Evolutionary conservation across 2,113 vertebrate species (phyloP).

Genomic region (Pituophis catenifer): DNA sequence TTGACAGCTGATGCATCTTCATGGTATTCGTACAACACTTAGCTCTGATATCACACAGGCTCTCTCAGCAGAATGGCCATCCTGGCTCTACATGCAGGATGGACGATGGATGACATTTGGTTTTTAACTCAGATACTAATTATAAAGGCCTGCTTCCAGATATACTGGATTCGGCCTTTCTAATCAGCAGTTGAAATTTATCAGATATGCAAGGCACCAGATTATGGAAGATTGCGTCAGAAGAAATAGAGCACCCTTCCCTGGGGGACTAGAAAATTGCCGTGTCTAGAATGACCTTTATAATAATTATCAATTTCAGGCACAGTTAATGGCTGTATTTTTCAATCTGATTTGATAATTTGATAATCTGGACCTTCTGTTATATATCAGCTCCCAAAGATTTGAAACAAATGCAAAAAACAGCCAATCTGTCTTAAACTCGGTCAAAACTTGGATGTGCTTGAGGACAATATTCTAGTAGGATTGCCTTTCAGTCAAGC

Average conservation of each 20-base stretch:
- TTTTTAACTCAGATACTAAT: background rate
- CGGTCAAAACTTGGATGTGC: background rate
- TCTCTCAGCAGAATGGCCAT: background rate
- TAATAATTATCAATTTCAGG: background rate
- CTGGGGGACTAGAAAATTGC: background rate
- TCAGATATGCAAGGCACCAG: background rate
- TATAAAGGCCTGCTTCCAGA: background rate
- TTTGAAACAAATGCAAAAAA: background rate
- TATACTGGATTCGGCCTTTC: background rate
- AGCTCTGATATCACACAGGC: background rate
- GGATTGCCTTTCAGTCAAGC: background rate
- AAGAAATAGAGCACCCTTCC: slow-evolving; percentile 9
- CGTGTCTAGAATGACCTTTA: background rate
- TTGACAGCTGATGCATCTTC: background rate
- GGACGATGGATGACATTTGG: background rate
- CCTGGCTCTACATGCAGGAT: background rate
- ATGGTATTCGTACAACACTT: background rate
- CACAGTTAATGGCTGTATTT: background rate
- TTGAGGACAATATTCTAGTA: background rate
- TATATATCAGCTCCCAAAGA: background rate
- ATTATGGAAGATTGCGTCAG: background rate
- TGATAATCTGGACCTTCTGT: background rate
- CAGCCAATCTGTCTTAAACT: background rate
- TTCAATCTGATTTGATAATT: background rate
- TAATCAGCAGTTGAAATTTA: background rate